A percentile compares a stretch with the other conserved stretches of the same genome.
Conservation (phyloP, 2,888 invertebrate species). For the Calameuta idolon region DNA sequence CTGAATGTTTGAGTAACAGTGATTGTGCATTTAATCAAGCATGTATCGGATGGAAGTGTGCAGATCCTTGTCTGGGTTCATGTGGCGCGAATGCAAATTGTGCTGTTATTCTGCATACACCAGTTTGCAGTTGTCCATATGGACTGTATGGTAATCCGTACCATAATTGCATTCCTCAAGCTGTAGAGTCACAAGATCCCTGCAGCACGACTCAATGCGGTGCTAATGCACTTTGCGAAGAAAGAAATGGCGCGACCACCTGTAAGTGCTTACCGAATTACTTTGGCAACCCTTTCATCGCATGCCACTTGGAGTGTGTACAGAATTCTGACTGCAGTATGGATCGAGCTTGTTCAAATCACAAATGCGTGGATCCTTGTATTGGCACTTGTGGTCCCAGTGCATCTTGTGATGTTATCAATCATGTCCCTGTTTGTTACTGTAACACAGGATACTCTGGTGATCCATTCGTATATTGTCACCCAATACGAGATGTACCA, state of each 20-base stretch:
- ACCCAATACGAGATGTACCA: constrained; percentile 63
- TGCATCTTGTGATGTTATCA: constrained; percentile 79
- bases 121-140: constrained; percentile 78
- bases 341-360: constrained; percentile 80
- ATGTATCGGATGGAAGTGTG: constrained; percentile 80
- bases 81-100: constrained; percentile 82
- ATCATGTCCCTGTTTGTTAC: constrained; percentile 82
- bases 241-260: constrained; percentile 74
- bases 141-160: constrained; percentile 82
- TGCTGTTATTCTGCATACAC: constrained; percentile 78
- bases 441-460: constrained; percentile 78
- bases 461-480: constrained; percentile 78
- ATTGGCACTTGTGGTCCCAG: constrained; percentile 80
- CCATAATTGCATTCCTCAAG: constrained; percentile 77
- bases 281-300: constrained; percentile 83
- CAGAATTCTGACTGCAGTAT: constrained; percentile 82
- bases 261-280: constrained; percentile 82
- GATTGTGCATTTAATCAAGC: constrained; percentile 85
- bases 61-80: constrained; percentile 83
- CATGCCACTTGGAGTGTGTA: constrained; percentile 85
- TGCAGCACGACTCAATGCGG: constrained; percentile 81
- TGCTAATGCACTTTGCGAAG: constrained; percentile 78
- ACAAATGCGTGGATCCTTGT: constrained; percentile 84
- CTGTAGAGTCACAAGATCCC: constrained; percentile 68
- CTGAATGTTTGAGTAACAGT: constrained; percentile 84